Evolutionary conservation across 2,888 invertebrate species (phyloP).

Genomic region (Drosophila sordidula): DNA sequence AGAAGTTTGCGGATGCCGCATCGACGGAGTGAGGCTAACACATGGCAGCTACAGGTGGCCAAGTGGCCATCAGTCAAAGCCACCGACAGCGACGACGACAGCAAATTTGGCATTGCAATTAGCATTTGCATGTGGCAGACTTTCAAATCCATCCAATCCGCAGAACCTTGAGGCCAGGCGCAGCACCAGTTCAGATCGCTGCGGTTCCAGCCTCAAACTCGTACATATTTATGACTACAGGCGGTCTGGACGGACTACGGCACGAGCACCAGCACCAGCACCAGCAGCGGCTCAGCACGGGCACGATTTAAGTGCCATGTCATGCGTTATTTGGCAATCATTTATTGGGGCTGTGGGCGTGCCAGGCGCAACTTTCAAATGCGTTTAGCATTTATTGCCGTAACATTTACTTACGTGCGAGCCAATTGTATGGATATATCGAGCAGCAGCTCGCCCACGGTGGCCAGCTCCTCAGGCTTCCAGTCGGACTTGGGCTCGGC

Average conservation of each 20-base stretch:
- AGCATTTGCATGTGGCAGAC: conserved; percentile 67
- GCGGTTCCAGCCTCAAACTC: conserved; percentile 25
- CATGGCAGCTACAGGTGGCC: conserved; percentile 33
- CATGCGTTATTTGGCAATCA: conserved; percentile 65
- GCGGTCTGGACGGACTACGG: conserved; percentile 36
- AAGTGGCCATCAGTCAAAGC: conserved; percentile 55
- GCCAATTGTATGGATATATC: conserved; percentile 94
- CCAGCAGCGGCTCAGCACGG: background rate
- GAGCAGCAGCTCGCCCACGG: conserved; percentile 93
- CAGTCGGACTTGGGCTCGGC: conserved; percentile 92
- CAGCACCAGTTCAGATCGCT: conserved; percentile 8
- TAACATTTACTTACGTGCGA: conserved; percentile 89
- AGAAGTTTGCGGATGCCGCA: conserved; percentile 30
- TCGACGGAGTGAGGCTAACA: background rate
- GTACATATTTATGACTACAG: conserved; percentile 64
- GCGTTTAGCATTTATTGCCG: conserved; percentile 44
- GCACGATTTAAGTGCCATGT: conserved; percentile 66
- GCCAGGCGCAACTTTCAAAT: conserved; percentile 66
- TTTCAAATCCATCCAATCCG: conserved; percentile 54
- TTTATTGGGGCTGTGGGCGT: conserved; percentile 61
- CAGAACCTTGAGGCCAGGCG: conserved; percentile 60
- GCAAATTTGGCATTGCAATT: conserved; percentile 47
- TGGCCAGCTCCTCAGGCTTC: conserved; percentile 93
- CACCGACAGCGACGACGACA: conserved; percentile 20
- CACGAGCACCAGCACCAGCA: background rate